Base-by-base conservation (phyloP, 2,888 invertebrate genomes). In the Drosophila cyrtoloma region DNA sequence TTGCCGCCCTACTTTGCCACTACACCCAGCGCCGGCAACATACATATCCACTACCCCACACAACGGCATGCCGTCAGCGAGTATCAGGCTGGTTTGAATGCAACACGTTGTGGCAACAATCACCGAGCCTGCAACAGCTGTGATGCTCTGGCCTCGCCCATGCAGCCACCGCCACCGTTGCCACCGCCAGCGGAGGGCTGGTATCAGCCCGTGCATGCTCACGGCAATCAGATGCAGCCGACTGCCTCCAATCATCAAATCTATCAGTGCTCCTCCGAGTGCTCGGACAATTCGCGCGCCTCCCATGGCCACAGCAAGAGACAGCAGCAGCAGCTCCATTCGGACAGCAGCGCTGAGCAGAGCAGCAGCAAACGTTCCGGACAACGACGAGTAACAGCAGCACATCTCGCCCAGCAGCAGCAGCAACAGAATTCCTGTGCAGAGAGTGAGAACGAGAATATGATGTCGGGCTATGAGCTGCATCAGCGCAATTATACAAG, bases 191-290 rank as follows among this genome's bases (percentile, higher is more conserved):
- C 82, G 51, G 93, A 93, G 63, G 91, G 91, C 39, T 93, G 93
- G 93, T 93, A 93, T 74, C 93, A 93, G 61, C 93, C 93, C 0
- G 82, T 93, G 64, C 92, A 91, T 62, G 67, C 81, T 16, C 78
- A 75, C n/a, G 80, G 70, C 75, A 86, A 75, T 57, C 88, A 86
- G 22, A 82, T 91, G 76, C 90, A 78, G 56, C 73, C 86, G 10
- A 92, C 92, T 64, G 84, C 91, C 55, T 92, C 91, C 66, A 91
- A 82, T 59, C 91, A 93, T 81, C 93, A 93, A 81, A 93, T 94
- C 81, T 93, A 93, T 81, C 93, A 93, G 86, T 93, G 93, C 92
- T 93, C 93, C 86, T 93, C 93, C 68, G 93, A 93, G 81, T 93
- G 94, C 67, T 93, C 94, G n/a, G 94, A 94, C 79, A 92, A 93